These are phyloP conservation scores for Cremastinae sp. DNA, from an alignment of 2,888 invertebrate species.

Conservation along the genomic window DNA sequence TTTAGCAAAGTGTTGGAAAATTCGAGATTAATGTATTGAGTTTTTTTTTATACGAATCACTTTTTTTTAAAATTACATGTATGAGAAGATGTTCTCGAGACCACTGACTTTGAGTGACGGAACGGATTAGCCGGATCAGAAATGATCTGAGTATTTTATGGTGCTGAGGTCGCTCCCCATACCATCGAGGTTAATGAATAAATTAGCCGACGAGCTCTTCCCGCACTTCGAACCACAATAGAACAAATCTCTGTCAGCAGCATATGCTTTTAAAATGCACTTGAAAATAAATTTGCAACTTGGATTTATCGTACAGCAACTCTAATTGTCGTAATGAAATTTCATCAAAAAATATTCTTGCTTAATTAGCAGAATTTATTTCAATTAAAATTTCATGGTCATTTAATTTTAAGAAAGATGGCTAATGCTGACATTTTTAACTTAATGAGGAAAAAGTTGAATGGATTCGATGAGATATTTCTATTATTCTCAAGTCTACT, in stretches of 20 bases:
- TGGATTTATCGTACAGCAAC: not conserved
- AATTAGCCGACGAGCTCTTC: constrained; percentile 28
- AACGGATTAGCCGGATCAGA: constrained; percentile 22
- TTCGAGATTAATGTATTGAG: not conserved
- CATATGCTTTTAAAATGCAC: not conserved
- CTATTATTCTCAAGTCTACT: too few species aligned
- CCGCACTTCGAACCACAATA: not conserved
- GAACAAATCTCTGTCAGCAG: constrained; percentile 20
- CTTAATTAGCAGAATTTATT: too few species aligned
- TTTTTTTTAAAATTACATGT: not conserved
- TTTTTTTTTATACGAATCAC: too few species aligned
- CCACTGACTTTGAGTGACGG: not conserved
- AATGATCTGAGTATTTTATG: constrained; percentile 33
- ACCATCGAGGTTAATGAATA: constrained; percentile 51
- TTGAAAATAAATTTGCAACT: too few species aligned
- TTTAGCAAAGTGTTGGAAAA: too few species aligned
- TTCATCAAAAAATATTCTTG: not conserved
- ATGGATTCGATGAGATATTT: too few species aligned
- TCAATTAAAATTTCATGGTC: too few species aligned
- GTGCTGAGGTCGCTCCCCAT: constrained; percentile 48
- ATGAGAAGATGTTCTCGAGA: not conserved
- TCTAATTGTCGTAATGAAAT: not conserved
- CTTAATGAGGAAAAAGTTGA: too few species aligned
- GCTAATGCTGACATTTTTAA: too few species aligned
- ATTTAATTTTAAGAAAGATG: too few species aligned